Conservation (phyloP, 53 echinoderm and acorn worm species). For the Luidia sarsii region DNA sequence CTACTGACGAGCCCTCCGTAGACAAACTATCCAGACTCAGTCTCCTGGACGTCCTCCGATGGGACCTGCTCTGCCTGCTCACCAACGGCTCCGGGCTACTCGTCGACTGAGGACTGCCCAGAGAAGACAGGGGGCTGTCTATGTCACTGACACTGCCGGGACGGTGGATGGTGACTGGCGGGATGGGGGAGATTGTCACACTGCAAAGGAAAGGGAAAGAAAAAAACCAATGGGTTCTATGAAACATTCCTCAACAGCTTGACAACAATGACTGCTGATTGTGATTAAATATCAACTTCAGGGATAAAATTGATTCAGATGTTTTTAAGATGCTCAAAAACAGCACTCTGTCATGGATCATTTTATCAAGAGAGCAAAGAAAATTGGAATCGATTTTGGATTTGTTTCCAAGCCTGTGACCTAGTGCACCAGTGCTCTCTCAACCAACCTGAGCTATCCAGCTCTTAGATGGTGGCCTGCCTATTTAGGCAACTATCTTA, state of each 20-base stretch:
- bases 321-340: no score
- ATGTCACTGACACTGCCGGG: conserved; percentile 54
- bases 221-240: not conserved
- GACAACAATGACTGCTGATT: not conserved
- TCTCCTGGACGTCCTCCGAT: conserved; percentile 50
- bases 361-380: no score
- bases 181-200: conserved; percentile 64
- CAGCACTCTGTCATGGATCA: no score
- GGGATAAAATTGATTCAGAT: no score
- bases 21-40: conserved; percentile 93
- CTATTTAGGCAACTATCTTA: no score
- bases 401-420: no score
- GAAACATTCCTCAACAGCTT: not conserved
- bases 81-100: conserved; percentile 44
- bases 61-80: conserved; percentile 12
- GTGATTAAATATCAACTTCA: no score
- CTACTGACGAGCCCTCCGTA: conserved; percentile 72
- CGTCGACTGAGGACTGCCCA: conserved; percentile 44
- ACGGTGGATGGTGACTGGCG: conserved; percentile 66
- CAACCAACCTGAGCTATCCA: no score
- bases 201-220: not conserved
- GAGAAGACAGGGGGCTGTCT: conserved; percentile 63
- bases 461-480: no score
- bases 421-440: no score
- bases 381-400: no score